phyloP scores from a whole-genome alignment of 2,797 vertebrate species.

The Gymnocypris eckloni region DNA sequence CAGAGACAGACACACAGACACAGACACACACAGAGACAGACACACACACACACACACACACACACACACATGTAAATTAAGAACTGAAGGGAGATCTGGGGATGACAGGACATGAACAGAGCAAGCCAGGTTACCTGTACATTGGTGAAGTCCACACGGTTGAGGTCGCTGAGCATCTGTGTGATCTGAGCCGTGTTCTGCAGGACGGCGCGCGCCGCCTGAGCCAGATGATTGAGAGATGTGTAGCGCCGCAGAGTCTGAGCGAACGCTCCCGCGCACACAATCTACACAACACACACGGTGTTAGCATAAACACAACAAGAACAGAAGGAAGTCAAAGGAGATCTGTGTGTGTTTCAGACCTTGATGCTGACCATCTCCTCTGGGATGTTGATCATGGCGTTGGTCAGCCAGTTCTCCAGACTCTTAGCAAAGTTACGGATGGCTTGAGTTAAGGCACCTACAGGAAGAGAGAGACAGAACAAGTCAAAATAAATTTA shows the following conservation, averaged over 20 bases:
- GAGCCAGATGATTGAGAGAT: slow-evolving; percentile 92
- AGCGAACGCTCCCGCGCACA: slow-evolving; percentile 88
- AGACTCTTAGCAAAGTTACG: slow-evolving; percentile 95
- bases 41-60: background rate
- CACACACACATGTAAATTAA: background rate
- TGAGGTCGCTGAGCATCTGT: slow-evolving; percentile 95
- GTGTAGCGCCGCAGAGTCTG: slow-evolving; percentile 93
- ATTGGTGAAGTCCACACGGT: slow-evolving; percentile 92
- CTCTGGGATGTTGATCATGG: slow-evolving; percentile 95
- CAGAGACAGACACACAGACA: too few relatives aligned
- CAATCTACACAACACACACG: slow-evolving; percentile 75
- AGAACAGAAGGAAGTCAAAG: background rate
- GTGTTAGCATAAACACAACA: background rate
- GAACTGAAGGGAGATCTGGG: background rate
- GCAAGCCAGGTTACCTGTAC: slow-evolving; percentile 84
- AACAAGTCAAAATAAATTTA: background rate
- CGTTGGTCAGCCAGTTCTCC: slow-evolving; percentile 90
- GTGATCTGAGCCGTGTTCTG: slow-evolving; percentile 94
- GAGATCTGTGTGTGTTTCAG: background rate
- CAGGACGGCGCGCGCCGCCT: slow-evolving; percentile 90
- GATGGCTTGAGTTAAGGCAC: slow-evolving; percentile 97
- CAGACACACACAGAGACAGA: too few relatives aligned
- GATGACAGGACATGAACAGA: background rate
- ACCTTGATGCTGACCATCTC: slow-evolving; percentile 96
- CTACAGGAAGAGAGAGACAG: slow-evolving; percentile 67